Percentiles rank a stretch among this genome's conserved stretches.
Conservation (phyloP, 2,888 invertebrate species). For the Pilophorus perplexus region DNA sequence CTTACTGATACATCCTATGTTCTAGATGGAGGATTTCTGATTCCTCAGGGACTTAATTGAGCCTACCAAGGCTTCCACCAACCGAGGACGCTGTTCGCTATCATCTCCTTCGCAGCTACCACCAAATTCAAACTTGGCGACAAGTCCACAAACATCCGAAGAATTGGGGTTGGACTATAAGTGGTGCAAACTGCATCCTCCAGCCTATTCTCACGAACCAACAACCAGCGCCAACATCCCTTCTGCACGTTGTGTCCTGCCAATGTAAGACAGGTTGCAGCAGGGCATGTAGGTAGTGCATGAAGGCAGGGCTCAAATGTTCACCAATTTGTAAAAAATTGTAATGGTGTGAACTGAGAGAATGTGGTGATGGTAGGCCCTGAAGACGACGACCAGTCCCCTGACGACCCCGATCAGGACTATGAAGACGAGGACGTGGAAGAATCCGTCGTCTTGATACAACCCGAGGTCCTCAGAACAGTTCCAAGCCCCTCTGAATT, state of each 20-base stretch:
- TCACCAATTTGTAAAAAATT: too few species aligned
- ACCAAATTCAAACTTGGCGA: neutral
- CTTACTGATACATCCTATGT: too few species aligned
- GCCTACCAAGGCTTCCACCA: constrained; percentile 4
- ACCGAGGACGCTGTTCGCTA: neutral
- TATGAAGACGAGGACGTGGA: too few species aligned
- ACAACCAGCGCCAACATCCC: neutral
- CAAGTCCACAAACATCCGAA: neutral
- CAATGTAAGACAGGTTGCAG: constrained; percentile 6
- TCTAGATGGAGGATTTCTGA: too few species aligned
- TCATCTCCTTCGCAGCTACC: neutral
- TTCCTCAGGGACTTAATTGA: too few species aligned
- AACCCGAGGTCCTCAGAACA: too few species aligned
- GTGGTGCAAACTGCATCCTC: neutral
- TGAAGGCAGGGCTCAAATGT: neutral
- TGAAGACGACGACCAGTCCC: neutral
- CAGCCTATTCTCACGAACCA: too few species aligned
- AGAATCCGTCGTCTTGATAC: too few species aligned
- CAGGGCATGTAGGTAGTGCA: constrained; percentile 1
- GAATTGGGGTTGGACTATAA: neutral
- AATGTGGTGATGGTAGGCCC: too few species aligned
- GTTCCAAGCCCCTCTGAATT: too few species aligned
- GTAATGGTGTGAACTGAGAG: neutral
- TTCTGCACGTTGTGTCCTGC: neutral
- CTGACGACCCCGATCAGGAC: constrained; percentile 17